Evolutionary conservation across 2,113 vertebrate genomes (phyloP).

Genomic region (Megatriorchis doriae): DNA sequence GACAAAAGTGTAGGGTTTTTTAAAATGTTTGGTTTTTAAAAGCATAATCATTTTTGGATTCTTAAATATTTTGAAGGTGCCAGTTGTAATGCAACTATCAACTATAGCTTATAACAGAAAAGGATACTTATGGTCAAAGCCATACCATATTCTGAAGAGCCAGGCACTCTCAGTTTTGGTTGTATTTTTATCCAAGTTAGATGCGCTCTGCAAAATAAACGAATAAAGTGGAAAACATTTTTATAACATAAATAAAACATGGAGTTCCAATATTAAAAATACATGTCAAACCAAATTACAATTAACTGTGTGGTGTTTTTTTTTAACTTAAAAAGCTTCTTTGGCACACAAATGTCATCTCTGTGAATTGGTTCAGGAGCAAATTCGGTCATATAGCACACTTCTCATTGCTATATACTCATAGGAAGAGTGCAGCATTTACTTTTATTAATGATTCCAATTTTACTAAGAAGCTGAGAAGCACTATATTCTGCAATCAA

Average conservation of each 20-base stretch:
- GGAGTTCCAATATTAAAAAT: slow-evolving; percentile 9
- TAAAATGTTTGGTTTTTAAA: neutral
- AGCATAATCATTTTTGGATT: neutral
- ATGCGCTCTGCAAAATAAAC: slow-evolving; percentile 67
- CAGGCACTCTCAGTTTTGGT: slow-evolving; percentile 72
- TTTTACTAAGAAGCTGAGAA: slow-evolving; percentile 49
- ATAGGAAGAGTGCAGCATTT: neutral
- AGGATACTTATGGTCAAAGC: slow-evolving; percentile 88
- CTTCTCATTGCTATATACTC: neutral
- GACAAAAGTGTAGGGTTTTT: no score
- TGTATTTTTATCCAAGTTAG: slow-evolving; percentile 56
- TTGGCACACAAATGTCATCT: neutral
- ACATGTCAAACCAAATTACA: neutral
- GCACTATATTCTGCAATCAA: slow-evolving; percentile 21
- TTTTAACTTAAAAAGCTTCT: neutral
- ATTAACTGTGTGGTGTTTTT: neutral
- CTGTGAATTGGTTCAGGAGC: neutral
- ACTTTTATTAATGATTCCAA: slow-evolving; percentile 45
- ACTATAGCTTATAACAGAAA: slow-evolving; percentile 15
- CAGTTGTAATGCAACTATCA: neutral
- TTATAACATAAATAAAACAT: neutral
- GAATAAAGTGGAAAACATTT: neutral
- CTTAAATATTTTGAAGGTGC: neutral
- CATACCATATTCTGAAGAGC: slow-evolving; percentile 81
- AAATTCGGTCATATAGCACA: neutral